Conservation (phyloP, 1,140 invertebrate species). For the Plutomurus gul region DNA sequence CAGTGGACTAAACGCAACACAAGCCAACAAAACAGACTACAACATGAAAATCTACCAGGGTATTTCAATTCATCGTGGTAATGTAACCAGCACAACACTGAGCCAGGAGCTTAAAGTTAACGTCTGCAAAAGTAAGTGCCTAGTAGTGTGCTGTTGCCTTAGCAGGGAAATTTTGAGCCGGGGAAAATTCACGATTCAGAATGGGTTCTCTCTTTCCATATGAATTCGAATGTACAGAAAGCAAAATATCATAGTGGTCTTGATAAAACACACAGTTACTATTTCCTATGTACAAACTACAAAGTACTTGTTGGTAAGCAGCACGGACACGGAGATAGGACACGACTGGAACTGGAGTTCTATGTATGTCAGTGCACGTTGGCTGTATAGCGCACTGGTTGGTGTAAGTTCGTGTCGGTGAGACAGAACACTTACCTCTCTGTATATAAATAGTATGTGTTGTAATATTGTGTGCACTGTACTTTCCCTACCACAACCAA, state of each 20-base stretch:
- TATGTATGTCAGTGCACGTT: too few relatives aligned
- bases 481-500: too few relatives aligned
- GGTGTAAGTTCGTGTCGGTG: too few relatives aligned
- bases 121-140: neutral
- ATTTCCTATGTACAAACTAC: neutral
- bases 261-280: neutral
- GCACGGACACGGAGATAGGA: too few relatives aligned
- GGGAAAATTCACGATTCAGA: neutral
- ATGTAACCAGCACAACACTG: neutral
- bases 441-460: too few relatives aligned
- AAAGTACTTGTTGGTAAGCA: too few relatives aligned
- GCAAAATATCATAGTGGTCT: neutral
- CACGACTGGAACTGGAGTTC: neutral
- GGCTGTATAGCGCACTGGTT: too few relatives aligned
- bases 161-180: neutral
- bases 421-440: too few relatives aligned
- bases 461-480: too few relatives aligned
- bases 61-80: too few relatives aligned
- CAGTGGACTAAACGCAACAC: too few relatives aligned
- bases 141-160: too few relatives aligned
- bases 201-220: neutral
- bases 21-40: neutral
- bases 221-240: constrained; percentile 4
- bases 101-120: neutral
- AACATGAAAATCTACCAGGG: neutral